phyloP scores from a whole-genome alignment of 2,797 vertebrate species.

The Pipistrellus kuhlii region DNA sequence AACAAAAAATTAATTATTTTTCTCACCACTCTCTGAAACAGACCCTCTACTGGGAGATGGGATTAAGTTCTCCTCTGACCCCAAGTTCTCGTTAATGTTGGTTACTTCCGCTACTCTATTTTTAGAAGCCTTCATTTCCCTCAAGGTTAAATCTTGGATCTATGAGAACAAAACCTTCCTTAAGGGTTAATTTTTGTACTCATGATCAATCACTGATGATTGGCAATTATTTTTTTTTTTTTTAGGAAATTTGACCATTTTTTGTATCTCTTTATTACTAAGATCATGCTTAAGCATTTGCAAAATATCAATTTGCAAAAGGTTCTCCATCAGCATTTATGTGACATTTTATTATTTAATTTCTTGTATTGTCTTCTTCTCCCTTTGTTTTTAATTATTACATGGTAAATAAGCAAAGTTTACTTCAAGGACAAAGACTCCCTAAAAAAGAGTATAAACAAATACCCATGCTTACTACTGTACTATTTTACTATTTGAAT shows the following conservation, averaged over 20 bases:
- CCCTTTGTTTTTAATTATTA: slow-evolving; percentile 16
- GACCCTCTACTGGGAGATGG: background rate
- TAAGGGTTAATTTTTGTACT: slow-evolving; percentile 21
- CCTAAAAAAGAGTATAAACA: background rate
- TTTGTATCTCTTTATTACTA: slow-evolving; percentile 45
- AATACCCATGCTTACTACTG: background rate
- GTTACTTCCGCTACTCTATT: background rate
- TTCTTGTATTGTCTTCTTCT: slow-evolving; percentile 53
- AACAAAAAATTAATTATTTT: background rate
- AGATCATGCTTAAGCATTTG: slow-evolving; percentile 50
- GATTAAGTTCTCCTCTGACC: background rate
- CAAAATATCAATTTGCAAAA: slow-evolving; percentile 41
- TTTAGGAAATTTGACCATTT: background rate
- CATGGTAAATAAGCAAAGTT: background rate
- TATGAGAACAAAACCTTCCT: background rate
- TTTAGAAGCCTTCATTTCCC: background rate
- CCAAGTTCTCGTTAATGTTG: background rate
- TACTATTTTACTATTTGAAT: background rate
- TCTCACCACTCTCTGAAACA: background rate
- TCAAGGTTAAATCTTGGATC: background rate
- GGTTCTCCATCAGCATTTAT: slow-evolving; percentile 36
- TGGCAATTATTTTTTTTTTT: slow-evolving; percentile 38
- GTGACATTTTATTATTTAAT: slow-evolving; percentile 50
- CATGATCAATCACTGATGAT: slow-evolving; percentile 36
- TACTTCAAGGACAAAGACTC: background rate